phyloP scores from a whole-genome alignment of 2,113 vertebrate genomes.

The Eleginops maclovinus region DNA sequence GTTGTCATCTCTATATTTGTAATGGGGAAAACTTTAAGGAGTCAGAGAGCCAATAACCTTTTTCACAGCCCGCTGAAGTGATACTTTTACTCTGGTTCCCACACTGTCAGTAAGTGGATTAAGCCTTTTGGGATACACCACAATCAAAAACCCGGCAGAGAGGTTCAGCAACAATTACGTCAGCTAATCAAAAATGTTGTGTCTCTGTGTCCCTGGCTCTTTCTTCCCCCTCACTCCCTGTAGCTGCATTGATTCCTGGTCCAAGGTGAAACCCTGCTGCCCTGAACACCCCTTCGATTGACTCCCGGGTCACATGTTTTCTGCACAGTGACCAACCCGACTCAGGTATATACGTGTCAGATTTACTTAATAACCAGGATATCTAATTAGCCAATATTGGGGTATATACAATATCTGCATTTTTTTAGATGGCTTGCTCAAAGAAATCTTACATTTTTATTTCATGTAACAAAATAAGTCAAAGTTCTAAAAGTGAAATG shows the following conservation, averaged over 20 bases:
- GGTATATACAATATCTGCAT: background rate
- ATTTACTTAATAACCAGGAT: background rate
- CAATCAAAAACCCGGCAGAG: background rate
- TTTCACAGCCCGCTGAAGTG: background rate
- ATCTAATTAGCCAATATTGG: background rate
- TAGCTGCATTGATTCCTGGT: slow-evolving; percentile 87
- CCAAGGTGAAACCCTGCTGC: slow-evolving; percentile 86
- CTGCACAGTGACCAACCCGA: slow-evolving; percentile 64
- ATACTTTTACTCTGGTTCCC: slow-evolving; percentile 21
- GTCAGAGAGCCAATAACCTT: background rate
- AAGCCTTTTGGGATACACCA: background rate
- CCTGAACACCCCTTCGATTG: slow-evolving; percentile 87
- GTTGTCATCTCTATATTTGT: background rate
- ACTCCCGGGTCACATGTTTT: slow-evolving; percentile 58
- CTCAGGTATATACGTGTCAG: slow-evolving; percentile 70
- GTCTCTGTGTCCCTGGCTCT: background rate
- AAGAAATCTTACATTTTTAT: background rate
- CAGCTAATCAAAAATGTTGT: slow-evolving; percentile 1
- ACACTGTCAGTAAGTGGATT: slow-evolving; percentile 16
- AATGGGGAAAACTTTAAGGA: background rate
- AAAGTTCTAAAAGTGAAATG: background rate
- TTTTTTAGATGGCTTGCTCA: background rate
- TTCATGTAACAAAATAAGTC: background rate
- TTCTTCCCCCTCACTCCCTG: slow-evolving; percentile 13
- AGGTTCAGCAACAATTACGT: background rate